Percentiles rank a stretch among this genome's conserved stretches.
phyloP scores from a whole-genome alignment of 2,113 vertebrate genomes.

The Noturus placidus region DNA sequence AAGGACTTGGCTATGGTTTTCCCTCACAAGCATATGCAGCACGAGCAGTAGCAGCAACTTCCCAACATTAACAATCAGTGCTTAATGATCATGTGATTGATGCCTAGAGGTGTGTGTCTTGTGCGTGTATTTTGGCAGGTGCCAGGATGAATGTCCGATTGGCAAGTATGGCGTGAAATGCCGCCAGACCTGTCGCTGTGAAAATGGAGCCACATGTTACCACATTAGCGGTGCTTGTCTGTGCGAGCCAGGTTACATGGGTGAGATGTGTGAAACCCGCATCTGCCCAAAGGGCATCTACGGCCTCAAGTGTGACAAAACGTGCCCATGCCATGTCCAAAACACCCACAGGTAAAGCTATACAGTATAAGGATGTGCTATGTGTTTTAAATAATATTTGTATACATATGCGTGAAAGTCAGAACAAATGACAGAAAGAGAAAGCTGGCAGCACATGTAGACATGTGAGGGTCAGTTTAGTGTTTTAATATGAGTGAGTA shows the following conservation, averaged over 20 bases:
- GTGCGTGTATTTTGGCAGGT: constrained; percentile 69
- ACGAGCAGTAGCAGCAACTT: not conserved
- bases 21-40: not conserved
- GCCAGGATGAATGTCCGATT: constrained; percentile 90
- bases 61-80: not conserved
- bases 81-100: constrained; percentile 2
- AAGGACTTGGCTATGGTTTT: not conserved
- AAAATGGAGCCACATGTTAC: constrained; percentile 86
- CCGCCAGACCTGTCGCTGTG: constrained; percentile 80
- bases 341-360: constrained; percentile 83
- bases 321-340: constrained; percentile 81
- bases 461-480: constrained; percentile 4
- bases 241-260: constrained; percentile 87
- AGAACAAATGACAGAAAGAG: not conserved
- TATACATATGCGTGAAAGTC: not conserved
- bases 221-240: constrained; percentile 86
- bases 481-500: not conserved
- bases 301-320: constrained; percentile 85
- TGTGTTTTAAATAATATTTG: constrained; percentile 6
- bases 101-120: constrained; percentile 12
- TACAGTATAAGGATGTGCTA: not conserved
- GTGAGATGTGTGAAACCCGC: constrained; percentile 82
- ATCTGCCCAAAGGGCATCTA: constrained; percentile 83
- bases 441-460: constrained; percentile 2
- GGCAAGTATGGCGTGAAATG: constrained; percentile 82